Evolutionary conservation across 2,113 vertebrate species (phyloP), one percentile per base, ranked within the genome.

Genomic region (Pomatostomus ruficeps): DNA sequence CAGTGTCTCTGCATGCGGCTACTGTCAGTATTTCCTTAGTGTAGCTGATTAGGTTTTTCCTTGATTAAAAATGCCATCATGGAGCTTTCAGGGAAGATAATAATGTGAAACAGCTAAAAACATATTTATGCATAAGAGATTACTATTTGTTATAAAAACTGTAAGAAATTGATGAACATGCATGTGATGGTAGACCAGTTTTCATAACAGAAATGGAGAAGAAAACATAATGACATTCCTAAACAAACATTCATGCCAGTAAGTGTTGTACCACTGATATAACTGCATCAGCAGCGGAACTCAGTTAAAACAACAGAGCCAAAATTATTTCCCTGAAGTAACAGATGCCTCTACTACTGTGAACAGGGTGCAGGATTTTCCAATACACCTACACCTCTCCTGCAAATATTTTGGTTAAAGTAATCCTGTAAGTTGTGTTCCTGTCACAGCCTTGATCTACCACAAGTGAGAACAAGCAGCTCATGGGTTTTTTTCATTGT

Each of bases 351-450:
- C 62, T 57, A 55, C 20, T 42, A 29, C 15, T 28, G 35, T 35
- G 35, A 95, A 62, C 0, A 20, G 49, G 14, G 1, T 2, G 26
- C 35, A 86, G 33, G 43, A 61, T 26, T 73, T 74, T 68, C 57
- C 26, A 22, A 59, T 18, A 58, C 35, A 76, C 19, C 36, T 17
- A 66, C 33, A 80, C 4, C 25, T 43, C n/a, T 38, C 25, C 46
- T 51, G 73, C 43, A 87, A 66, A 45, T 18, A 46, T 28, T 67
- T 24, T 65, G 36, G n/a, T 21, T 78, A 52, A 88, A 57, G 48
- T 14, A 59, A 71, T 45, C 11, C 15, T 0, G 0, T 62, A 76
- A 49, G 2, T 17, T 54, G 33, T 46, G 61, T 8, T 77, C 38
- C 55, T 77, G 26, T 31, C 68, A 94, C 29, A 89, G 17, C 31